Conservation (phyloP, 2,888 invertebrate species). For the Alviniconcha strummeri region DNA sequence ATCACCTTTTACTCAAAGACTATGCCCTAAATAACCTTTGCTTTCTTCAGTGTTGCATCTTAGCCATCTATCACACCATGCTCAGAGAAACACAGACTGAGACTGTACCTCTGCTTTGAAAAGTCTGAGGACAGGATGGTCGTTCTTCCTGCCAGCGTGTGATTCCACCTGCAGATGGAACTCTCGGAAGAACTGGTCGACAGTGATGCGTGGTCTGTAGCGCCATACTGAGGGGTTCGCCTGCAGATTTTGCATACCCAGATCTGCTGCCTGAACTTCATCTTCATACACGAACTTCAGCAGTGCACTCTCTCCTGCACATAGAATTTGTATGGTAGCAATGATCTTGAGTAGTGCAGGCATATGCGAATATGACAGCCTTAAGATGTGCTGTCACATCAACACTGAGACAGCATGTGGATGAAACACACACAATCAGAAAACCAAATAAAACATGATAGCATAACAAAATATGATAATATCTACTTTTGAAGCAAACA, state of each 20-base stretch:
- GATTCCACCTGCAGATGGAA: constrained; percentile 40
- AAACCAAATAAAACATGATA: too few species aligned
- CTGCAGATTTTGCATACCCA: constrained; percentile 30
- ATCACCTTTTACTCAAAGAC: too few species aligned
- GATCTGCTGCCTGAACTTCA: background rate
- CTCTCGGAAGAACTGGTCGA: constrained; percentile 50
- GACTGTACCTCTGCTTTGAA: constrained; percentile 34
- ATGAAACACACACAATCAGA: too few species aligned
- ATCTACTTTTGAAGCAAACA: too few species aligned
- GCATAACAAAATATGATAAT: too few species aligned
- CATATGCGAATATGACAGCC: too few species aligned
- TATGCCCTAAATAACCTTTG: too few species aligned
- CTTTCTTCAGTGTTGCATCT: too few species aligned
- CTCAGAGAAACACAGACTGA: background rate
- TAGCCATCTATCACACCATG: background rate
- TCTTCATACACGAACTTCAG: constrained; percentile 25
- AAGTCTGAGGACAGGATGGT: constrained; percentile 29
- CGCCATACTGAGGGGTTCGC: constrained; percentile 47
- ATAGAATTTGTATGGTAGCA: too few species aligned
- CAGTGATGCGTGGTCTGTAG: constrained; percentile 49
- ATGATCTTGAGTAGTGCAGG: too few species aligned
- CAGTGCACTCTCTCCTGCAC: constrained; percentile 21
- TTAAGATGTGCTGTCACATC: too few species aligned
- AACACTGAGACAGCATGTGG: too few species aligned
- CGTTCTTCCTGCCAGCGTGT: background rate